Evolutionary conservation across 2,113 vertebrate genomes (phyloP).

Genomic region (Zosterops pallidus): DNA sequence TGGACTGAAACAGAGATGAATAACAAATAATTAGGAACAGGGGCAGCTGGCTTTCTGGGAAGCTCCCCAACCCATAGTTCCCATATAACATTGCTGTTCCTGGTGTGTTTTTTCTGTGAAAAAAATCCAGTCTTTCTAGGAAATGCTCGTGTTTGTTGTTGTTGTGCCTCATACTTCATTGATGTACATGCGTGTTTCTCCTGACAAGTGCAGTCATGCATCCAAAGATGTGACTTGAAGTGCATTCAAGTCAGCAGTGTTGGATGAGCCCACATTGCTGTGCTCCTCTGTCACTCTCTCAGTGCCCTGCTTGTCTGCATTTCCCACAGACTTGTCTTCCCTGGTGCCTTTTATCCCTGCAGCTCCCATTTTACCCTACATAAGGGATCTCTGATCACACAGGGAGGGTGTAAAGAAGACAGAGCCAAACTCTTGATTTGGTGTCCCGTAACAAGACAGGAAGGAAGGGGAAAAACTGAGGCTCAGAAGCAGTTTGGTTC

Average conservation of each 20-base stretch:
- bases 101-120: constrained; percentile 47
- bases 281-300: neutral
- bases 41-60: constrained; percentile 64
- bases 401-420: neutral
- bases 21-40: constrained; percentile 65
- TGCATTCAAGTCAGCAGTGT: neutral
- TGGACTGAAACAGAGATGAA: constrained; percentile 55
- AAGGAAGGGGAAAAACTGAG: neutral
- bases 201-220: constrained; percentile 33
- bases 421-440: neutral
- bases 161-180: neutral
- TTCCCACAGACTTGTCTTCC: neutral
- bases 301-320: neutral
- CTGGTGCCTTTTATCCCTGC: neutral
- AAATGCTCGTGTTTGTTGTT: constrained; percentile 3
- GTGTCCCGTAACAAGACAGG: neutral
- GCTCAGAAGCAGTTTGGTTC: neutral
- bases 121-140: constrained; percentile 41
- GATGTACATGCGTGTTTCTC: neutral
- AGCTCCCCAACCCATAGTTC: constrained; percentile 54
- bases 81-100: constrained; percentile 51
- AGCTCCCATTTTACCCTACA: neutral
- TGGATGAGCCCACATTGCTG: neutral
- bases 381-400: neutral
- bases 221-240: constrained; percentile 33